These are phyloP conservation scores for Acleris literana DNA, from an alignment of 2,888 invertebrate species.

Conservation along the genomic window DNA sequence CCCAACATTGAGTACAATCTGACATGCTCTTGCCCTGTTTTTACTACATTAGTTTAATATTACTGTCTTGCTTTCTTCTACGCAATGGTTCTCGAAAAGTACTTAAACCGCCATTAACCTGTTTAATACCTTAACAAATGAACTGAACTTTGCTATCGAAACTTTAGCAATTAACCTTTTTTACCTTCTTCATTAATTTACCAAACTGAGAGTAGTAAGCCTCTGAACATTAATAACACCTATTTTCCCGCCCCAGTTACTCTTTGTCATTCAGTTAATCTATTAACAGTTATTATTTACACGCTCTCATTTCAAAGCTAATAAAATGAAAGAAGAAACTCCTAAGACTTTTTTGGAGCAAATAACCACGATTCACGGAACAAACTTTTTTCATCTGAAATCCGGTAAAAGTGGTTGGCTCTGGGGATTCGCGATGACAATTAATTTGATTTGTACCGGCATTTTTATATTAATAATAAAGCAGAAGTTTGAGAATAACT, in stretches of 20 bases:
- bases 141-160: too few relatives aligned
- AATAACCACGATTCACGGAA: slow-evolving; percentile 64
- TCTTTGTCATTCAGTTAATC: background rate
- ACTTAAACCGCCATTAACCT: too few relatives aligned
- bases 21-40: too few relatives aligned
- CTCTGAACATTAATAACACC: background rate
- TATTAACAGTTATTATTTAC: background rate
- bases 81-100: too few relatives aligned
- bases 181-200: too few relatives aligned
- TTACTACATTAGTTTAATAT: too few relatives aligned
- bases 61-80: too few relatives aligned
- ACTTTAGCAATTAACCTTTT: too few relatives aligned
- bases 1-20: too few relatives aligned
- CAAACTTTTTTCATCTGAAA: slow-evolving; percentile 48
- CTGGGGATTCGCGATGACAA: slow-evolving; percentile 53
- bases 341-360: slow-evolving; percentile 42
- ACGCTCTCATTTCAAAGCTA: background rate
- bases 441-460: slow-evolving; percentile 50
- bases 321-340: slow-evolving; percentile 8
- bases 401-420: slow-evolving; percentile 45
- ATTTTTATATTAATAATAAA: slow-evolving; percentile 59
- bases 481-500: slow-evolving; percentile 59
- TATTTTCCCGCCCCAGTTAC: background rate
- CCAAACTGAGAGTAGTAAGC: too few relatives aligned
- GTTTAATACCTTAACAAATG: too few relatives aligned